These are phyloP conservation scores for Daphoenositta chrysoptera DNA, from an alignment of 2,113 vertebrate species.

Conservation along the genomic window DNA sequence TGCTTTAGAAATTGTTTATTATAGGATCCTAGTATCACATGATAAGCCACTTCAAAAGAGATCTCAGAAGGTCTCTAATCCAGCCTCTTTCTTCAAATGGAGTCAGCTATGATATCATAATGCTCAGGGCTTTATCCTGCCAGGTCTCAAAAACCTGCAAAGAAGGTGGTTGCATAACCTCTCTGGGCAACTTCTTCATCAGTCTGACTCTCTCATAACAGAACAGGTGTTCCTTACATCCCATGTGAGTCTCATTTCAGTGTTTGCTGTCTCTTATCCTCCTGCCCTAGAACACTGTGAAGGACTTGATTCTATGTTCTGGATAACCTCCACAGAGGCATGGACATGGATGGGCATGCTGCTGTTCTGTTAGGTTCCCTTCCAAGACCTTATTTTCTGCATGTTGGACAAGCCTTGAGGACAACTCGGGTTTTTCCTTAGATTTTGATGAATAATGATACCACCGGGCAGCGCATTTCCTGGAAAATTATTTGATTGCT, in stretches of 20 bases:
- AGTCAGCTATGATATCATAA: neutral
- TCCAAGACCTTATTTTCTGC: neutral
- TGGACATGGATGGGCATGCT: fast-evolving
- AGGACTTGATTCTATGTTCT: neutral
- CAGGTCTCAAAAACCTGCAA: neutral
- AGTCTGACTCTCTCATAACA: neutral
- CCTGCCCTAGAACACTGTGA: neutral
- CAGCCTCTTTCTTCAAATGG: neutral
- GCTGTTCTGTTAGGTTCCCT: neutral
- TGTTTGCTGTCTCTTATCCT: neutral
- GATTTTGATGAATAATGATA: neutral
- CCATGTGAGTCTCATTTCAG: neutral
- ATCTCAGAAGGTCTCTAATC: neutral
- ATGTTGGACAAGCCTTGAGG: neutral
- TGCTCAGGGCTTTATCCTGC: neutral
- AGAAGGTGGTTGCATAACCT: neutral
- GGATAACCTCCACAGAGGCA: neutral
- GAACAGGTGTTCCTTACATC: neutral
- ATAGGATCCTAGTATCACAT: neutral
- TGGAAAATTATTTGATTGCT: neutral
- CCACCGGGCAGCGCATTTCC: neutral
- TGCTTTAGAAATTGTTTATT: neutral
- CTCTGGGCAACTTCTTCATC: neutral
- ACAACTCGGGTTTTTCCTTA: neutral
- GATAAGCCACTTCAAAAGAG: neutral